phyloP scores from a whole-genome alignment of 53 echinoderm and acorn worm species.

The Mesocentrotus franciscanus region DNA sequence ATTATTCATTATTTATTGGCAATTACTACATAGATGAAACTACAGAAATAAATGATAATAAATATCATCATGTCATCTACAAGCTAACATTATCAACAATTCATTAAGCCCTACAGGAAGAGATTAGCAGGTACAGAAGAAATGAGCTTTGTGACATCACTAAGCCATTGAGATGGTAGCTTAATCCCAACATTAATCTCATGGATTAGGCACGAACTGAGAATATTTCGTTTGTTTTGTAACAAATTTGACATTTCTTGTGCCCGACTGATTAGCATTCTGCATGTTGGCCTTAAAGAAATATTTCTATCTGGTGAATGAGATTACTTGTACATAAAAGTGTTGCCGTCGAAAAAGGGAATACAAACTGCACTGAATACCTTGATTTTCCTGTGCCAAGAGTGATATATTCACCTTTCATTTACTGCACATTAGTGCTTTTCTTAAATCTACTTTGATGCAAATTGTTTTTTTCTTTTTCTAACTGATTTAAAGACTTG shows the following conservation, averaged over 20 bases:
- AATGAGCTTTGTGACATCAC: conserved; percentile 19
- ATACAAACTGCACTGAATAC: not conserved
- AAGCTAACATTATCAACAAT: not conserved
- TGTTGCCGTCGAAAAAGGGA: not conserved
- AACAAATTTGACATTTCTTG: conserved; percentile 25
- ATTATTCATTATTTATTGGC: not conserved
- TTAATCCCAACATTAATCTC: conserved; percentile 29
- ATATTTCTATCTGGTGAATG: not conserved
- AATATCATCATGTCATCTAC: not conserved
- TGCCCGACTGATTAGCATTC: not conserved
- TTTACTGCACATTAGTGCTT: not conserved
- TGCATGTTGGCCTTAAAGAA: not conserved
- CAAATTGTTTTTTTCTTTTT: too few relatives aligned
- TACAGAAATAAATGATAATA: not conserved
- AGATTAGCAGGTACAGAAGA: not conserved
- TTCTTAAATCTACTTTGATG: not conserved
- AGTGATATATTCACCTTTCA: not conserved
- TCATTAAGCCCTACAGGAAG: not conserved
- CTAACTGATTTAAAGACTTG: not conserved
- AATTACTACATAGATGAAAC: not conserved
- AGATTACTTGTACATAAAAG: not conserved
- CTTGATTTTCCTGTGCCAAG: not conserved
- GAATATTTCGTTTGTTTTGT: not conserved
- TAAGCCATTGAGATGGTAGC: conserved; percentile 14
- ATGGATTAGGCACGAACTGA: not conserved